Base-by-base conservation (phyloP, 2,888 invertebrate genomes). In the Ennomos erosarius region DNA sequence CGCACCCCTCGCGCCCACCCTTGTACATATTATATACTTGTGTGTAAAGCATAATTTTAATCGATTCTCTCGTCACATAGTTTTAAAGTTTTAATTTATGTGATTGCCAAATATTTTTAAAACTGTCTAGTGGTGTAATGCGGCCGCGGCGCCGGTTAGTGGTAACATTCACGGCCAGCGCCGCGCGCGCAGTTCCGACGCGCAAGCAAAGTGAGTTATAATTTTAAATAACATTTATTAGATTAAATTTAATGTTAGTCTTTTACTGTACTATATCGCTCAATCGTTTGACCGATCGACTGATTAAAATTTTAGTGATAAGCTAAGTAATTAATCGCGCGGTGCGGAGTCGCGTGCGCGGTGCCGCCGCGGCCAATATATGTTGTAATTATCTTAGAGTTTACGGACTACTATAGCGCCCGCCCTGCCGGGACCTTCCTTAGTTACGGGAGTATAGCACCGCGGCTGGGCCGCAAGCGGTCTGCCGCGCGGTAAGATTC, bases 201-300 rank as follows among this genome's bases (percentile, higher is more conserved):
- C 78, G 81, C 82, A 78, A 80, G 75, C 88, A 87, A 87, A 85
- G 85, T 90, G 90, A 90, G 83, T 91, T 91, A 90, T 91, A 85
- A 90, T 91, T 69, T 91, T 92, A 90, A 90, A 85, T 90, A 90
- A 90, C 89, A 90, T 84, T 69, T 90, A 90, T 90, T 92, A 91
- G 91, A 91, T 92, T 92, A 91, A 92, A 91, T 90, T 90, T 92
- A 91, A 92, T 92, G 82, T 92, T 92, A 91, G 92, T 91, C 90
- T 85, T 89, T 89, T 90, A 90, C 90, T 91, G 89, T 90, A 90
- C 88, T 90, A 89, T 90, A 92, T 92, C 91, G 91, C 90, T 92
- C 91, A 91, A 91, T 90, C 88, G 85, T 88, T 91, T 91, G 92
- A 91, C 88, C 92, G 92, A 92, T 92, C 90, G 92, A 92, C 92